phyloP scores from a whole-genome alignment of 2,888 invertebrate genomes.

The Tineola bisselliella region DNA sequence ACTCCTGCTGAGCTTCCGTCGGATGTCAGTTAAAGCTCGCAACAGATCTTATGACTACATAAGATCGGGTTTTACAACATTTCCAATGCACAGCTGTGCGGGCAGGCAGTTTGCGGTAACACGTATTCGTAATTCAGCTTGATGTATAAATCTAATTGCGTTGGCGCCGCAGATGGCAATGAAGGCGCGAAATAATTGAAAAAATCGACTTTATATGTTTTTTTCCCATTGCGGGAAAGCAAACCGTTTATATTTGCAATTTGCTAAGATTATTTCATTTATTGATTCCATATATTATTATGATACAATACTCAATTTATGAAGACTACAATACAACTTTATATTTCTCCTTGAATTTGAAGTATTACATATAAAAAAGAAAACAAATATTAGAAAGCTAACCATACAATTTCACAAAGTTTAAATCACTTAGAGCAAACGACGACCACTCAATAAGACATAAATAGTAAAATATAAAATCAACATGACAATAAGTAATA shows the following conservation, averaged over 20 bases:
- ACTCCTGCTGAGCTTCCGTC: conserved; percentile 11
- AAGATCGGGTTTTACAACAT: conserved; percentile 10
- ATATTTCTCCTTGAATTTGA: too few relatives aligned
- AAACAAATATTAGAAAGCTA: neutral
- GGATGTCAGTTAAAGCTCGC: conserved; percentile 9
- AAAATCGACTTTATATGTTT: neutral
- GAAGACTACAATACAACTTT: too few relatives aligned
- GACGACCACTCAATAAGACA: conserved; percentile 9
- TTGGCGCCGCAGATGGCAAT: conserved; percentile 4
- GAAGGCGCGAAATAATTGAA: neutral
- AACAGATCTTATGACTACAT: neutral
- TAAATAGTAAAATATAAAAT: conserved; percentile 5
- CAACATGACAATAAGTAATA: conserved; percentile 2
- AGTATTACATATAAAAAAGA: too few relatives aligned
- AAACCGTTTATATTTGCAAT: neutral
- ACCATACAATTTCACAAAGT: neutral
- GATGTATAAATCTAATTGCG: neutral
- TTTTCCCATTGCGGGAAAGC: neutral
- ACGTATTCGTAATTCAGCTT: conserved; percentile 7
- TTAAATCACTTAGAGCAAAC: neutral
- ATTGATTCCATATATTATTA: too few relatives aligned
- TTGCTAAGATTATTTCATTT: too few relatives aligned
- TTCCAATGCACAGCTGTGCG: conserved; percentile 2
- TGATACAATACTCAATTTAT: too few relatives aligned
- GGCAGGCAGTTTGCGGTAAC: conserved; percentile 3